phyloP scores from a whole-genome alignment of 2,113 vertebrate species.

The Sula dactylatra region DNA sequence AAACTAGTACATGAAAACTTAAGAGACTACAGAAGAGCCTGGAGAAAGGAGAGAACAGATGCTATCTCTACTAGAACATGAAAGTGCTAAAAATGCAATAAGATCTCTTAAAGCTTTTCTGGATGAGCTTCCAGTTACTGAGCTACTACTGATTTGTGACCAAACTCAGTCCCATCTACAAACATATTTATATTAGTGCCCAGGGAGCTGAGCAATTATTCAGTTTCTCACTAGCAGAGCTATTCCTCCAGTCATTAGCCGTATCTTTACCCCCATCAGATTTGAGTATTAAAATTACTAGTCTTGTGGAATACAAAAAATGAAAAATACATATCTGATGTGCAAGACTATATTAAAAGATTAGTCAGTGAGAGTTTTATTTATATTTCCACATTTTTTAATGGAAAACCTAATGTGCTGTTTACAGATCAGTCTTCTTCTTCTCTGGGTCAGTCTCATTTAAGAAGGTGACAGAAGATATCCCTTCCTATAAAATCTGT shows the following conservation, averaged over 20 bases:
- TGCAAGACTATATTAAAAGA: background rate
- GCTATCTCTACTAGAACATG: fast-evolving
- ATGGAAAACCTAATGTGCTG: background rate
- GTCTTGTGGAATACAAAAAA: background rate
- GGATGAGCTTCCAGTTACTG: background rate
- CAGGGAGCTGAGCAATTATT: background rate
- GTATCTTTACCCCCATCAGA: background rate
- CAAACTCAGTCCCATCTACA: background rate
- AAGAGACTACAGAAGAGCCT: background rate
- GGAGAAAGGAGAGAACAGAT: background rate
- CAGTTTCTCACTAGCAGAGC: background rate
- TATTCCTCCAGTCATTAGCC: background rate
- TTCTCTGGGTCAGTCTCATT: background rate
- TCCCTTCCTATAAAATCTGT: background rate
- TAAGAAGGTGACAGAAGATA: background rate
- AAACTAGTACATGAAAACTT: background rate
- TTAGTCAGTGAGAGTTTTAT: background rate
- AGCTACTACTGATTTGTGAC: background rate
- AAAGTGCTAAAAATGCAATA: background rate
- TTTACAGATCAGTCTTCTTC: background rate
- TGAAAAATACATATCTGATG: background rate
- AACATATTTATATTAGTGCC: background rate
- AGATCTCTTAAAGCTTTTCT: background rate
- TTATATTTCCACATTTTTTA: background rate
- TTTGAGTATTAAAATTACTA: background rate